Base-by-base conservation (phyloP, 2,113 vertebrate genomes). In the Bostrychus sinensis region DNA sequence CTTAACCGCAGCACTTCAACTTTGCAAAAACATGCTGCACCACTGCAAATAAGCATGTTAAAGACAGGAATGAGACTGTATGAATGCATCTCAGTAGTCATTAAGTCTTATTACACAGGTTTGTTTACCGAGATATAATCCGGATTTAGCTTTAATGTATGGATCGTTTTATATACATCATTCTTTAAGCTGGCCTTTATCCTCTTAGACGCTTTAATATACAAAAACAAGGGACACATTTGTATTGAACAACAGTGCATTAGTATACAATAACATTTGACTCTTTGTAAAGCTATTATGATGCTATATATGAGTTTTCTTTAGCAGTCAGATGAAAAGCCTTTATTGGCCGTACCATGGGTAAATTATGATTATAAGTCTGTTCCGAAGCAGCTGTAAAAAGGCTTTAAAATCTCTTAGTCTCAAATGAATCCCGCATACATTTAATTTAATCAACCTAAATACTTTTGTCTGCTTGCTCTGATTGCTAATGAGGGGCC, bases 11-110 rank as follows among this genome's bases (percentile, higher is more conserved):
- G 8, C 30, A 59, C 45, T 8, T 3, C 19, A 30, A 67, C 30
- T 42, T 11, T 56, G 56, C 37, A 3, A 53, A 56, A 57, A 36
- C 32, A n/a, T 60, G 37, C 61, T 37, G 60, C 13, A 14, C 43
- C 51, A 66, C 26, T 38, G 30, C 22, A 46, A 66, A 70, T 3
- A 45, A 37, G 55, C 38, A 50, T 46, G 32, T 41, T 54, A 69
- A 76, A 56, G 26, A 53, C n/a, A 25, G 3, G 3, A 17, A 19
- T 39, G 12, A 37, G n/a, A n/a, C n/a, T 6, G 13, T 46, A 25
- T 34, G 50, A 23, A n/a, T 32, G 1, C 11, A 45, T n/a, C 20
- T 23, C 7, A 38, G 16, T 42, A 65, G 41, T 41, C 4, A 36
- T 57, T 4, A 28, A 38, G 32, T 42, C 16, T 53, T 68, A 25